phyloP scores from a whole-genome alignment of 2,797 vertebrate species.

The Tauraco hartlaubi region DNA sequence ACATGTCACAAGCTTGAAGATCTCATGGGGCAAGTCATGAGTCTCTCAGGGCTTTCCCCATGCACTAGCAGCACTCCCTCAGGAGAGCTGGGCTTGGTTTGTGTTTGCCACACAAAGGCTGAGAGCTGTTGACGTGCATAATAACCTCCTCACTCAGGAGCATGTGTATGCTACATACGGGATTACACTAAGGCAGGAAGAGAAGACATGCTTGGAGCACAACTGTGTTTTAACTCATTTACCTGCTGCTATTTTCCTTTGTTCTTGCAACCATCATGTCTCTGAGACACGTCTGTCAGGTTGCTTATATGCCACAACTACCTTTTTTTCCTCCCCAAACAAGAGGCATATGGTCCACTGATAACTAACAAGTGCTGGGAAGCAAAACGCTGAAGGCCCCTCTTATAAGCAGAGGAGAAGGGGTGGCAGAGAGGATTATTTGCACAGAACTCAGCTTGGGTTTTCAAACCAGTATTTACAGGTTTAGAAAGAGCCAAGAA shows the following conservation, averaged over 20 bases:
- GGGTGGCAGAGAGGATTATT: conserved; percentile 41
- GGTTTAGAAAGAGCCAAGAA: conserved; percentile 74
- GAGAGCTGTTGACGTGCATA: not conserved
- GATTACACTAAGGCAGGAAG: not conserved
- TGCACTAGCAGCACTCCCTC: not conserved
- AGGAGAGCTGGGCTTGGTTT: not conserved
- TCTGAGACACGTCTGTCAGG: not conserved
- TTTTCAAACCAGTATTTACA: conserved; percentile 78
- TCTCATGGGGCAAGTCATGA: not conserved
- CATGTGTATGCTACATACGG: not conserved
- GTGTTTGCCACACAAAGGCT: not conserved
- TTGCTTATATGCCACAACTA: not conserved
- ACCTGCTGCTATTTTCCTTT: not conserved
- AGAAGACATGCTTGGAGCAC: not conserved
- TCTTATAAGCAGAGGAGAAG: conserved; percentile 50
- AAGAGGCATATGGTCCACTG: not conserved
- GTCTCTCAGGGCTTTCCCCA: not conserved
- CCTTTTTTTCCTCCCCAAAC: not conserved
- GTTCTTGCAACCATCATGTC: not conserved
- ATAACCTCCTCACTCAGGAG: not conserved
- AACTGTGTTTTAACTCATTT: not conserved
- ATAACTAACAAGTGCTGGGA: conserved; percentile 13
- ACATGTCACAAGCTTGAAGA: not conserved
- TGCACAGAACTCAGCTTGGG: conserved; percentile 68
- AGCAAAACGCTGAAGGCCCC: not conserved